Conservation (phyloP, 2,113 vertebrate species). For the Pseudorectes ferrugineus region DNA sequence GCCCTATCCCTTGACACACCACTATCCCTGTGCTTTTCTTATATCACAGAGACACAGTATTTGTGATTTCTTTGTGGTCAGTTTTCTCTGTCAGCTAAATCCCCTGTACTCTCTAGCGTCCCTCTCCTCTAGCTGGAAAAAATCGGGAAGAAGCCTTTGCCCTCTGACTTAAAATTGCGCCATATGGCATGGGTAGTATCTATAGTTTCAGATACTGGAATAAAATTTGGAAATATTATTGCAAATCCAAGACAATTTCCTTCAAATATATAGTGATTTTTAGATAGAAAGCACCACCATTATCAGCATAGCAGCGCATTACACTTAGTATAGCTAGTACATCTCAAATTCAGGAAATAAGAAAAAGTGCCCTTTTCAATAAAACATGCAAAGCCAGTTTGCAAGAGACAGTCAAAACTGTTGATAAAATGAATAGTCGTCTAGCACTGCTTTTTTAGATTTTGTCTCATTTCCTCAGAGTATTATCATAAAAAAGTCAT, state of each 20-base stretch:
- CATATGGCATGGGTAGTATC: accelerated
- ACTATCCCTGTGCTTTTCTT: neutral
- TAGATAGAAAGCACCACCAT: neutral
- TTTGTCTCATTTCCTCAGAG: neutral
- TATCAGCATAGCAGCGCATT: neutral
- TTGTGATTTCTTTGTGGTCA: neutral
- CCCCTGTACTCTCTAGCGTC: accelerated
- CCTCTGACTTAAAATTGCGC: neutral
- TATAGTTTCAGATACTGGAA: neutral
- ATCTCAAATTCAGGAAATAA: neutral
- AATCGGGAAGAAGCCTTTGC: neutral
- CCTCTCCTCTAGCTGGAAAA: neutral
- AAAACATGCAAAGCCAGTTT: neutral
- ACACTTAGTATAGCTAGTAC: neutral
- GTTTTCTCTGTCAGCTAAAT: neutral
- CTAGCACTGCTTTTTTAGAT: neutral
- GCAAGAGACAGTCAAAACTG: neutral
- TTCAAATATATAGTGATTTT: neutral
- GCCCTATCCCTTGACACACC: neutral
- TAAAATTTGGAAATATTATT: neutral
- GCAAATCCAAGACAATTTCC: neutral
- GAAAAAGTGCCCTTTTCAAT: neutral
- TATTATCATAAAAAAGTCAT: neutral
- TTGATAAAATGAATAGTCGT: neutral
- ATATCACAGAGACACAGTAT: neutral